A percentile compares a stretch with the other conserved stretches of the same genome.
Conservation (phyloP, 1,140 invertebrate genomes). For the Linepithema humile region DNA sequence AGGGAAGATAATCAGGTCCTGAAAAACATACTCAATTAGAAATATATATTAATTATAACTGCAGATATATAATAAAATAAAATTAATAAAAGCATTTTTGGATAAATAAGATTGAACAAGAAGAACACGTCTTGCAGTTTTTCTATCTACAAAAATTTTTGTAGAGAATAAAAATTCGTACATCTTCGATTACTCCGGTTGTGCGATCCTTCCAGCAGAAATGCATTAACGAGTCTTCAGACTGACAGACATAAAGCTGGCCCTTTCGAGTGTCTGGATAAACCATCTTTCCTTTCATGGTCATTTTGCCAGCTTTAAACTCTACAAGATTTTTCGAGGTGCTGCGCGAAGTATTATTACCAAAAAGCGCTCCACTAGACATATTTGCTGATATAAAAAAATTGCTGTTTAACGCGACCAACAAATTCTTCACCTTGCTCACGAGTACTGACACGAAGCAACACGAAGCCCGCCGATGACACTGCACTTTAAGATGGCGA, state of each 20-base stretch:
- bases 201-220: slow-evolving; percentile 99
- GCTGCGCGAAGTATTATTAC: slow-evolving; percentile 88
- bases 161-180: slow-evolving; percentile 78
- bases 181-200: slow-evolving; percentile 91
- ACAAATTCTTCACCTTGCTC: neutral
- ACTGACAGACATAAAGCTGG: slow-evolving; percentile 96
- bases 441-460: neutral
- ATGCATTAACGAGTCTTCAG: slow-evolving; percentile 98
- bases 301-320: slow-evolving; percentile 98
- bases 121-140: slow-evolving; percentile 14
- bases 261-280: slow-evolving; percentile 98
- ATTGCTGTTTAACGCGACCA: neutral
- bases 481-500: slow-evolving; percentile 68
- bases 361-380: slow-evolving; percentile 89
- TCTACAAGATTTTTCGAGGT: slow-evolving; percentile 97
- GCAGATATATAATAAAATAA: slow-evolving; percentile 62
- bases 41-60: slow-evolving; percentile 43
- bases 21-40: slow-evolving; percentile 64
- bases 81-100: neutral
- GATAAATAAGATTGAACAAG: neutral
- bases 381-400: slow-evolving; percentile 67
- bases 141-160: slow-evolving; percentile 68
- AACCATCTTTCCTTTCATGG: slow-evolving; percentile 96
- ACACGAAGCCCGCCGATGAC: slow-evolving; percentile 53
- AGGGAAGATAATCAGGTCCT: slow-evolving; percentile 99